Evolutionary conservation across 2,113 vertebrate species (phyloP), one percentile per base, ranked within the genome.

Genomic region (Eira barbara): DNA sequence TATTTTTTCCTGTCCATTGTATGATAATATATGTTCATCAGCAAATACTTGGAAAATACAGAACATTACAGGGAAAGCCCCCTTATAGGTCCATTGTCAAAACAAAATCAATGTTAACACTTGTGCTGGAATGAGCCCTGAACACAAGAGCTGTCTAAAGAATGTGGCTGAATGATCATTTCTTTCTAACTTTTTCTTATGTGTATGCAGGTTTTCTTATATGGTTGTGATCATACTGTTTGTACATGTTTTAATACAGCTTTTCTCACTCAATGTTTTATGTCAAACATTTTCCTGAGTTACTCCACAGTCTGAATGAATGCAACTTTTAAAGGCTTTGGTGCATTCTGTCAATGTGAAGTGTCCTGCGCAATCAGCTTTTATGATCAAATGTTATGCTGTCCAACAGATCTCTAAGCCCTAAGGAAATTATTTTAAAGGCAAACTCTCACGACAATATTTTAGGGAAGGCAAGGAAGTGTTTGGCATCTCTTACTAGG

Each of bases 401-500:
- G 31, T 82, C 49, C 11, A 80, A 93, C 39, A 65, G 85, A 67
- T 34, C 78, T 93, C 39, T 42, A 88, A 71, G 29, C 36, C 69
- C 29, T 20, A 36, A 91, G 69, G 49, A 91, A 74, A 36, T n/a
- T 45, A 86, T 52, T 79, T 47, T 76, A 52, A 91, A 96, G 71
- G 86, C 45, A 21, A 47, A 67, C 2, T 9, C 31, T 73, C n/a
- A 20, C 61, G 92, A 69, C 85, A 81, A 23, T 23, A 45, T 79
- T 88, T 97, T 47, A 83, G 94, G 63, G 86, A 52, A 91, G 93
- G 78, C 29, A 2, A 87, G 49, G 83, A 96, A 61, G n/a, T 76
- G 23, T 12, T 49, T 88, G 97, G 97, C 87, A 85, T 90, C 65
- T 95, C 29, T 96, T n/a, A 25, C 49, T 31, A 42, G 39, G 80